Conservation (phyloP, 2,113 vertebrate species). For the Ancistrus triradiatus region DNA sequence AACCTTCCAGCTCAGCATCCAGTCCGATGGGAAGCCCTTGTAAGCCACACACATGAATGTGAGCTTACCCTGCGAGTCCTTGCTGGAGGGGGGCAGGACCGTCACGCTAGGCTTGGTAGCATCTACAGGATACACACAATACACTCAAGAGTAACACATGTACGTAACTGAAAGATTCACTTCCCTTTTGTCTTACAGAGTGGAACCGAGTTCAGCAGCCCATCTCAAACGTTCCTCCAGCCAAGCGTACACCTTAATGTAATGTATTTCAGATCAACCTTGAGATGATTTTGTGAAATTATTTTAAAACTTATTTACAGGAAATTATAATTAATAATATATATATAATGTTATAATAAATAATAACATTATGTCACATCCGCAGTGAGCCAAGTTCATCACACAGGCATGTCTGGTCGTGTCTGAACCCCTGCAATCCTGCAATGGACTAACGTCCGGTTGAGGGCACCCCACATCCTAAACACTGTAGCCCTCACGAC, state of each 20-base stretch:
- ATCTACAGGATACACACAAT: background rate
- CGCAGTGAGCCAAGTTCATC: too few relatives aligned
- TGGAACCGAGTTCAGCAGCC: background rate
- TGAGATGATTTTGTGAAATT: too few relatives aligned
- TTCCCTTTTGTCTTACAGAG: background rate
- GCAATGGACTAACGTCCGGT: too few relatives aligned
- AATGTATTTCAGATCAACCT: background rate
- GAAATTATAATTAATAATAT: too few relatives aligned
- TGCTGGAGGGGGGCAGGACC: constrained; percentile 32
- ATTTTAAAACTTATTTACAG: too few relatives aligned
- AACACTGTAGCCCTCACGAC: too few relatives aligned
- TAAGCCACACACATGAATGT: constrained; percentile 36
- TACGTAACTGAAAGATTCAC: background rate
- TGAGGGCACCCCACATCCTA: too few relatives aligned
- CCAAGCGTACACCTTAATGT: background rate
- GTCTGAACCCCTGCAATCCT: too few relatives aligned
- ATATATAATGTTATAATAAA: too few relatives aligned
- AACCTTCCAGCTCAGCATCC: constrained; percentile 45
- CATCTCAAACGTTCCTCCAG: background rate
- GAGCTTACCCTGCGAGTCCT: constrained; percentile 33
- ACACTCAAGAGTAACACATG: background rate
- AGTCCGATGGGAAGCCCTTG: constrained; percentile 47
- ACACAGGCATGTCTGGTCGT: too few relatives aligned
- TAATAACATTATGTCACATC: too few relatives aligned
- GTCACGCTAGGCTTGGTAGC: background rate